These are phyloP conservation scores for Celastrina argiolus DNA, from an alignment of 2,888 invertebrate species.

Conservation along the genomic window DNA sequence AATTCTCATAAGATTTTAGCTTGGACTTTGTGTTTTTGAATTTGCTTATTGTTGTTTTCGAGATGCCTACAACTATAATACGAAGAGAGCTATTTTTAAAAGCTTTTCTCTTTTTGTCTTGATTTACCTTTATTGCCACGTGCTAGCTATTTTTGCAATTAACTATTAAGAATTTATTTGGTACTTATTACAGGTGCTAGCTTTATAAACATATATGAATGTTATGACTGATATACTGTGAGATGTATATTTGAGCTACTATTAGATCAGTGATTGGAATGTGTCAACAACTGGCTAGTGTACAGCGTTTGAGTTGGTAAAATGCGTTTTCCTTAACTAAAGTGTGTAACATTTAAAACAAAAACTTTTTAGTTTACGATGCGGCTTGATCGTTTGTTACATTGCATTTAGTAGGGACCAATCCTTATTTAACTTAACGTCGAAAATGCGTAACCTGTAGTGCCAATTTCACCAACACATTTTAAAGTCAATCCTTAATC, in stretches of 20 bases:
- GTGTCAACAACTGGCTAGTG: neutral
- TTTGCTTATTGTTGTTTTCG: neutral
- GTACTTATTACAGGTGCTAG: neutral
- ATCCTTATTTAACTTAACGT: neutral
- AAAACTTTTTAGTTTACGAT: constrained; percentile 29
- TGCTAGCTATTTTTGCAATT: neutral
- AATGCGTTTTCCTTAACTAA: neutral
- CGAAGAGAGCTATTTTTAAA: neutral
- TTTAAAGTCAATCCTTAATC: too few species aligned
- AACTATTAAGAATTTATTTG: neutral
- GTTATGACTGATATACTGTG: too few species aligned
- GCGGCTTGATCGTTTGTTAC: constrained; percentile 41
- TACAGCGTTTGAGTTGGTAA: neutral
- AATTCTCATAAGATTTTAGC: neutral
- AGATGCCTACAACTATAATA: neutral
- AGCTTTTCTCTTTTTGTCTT: neutral
- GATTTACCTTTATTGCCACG: neutral
- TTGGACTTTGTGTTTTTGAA: neutral
- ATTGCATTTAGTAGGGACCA: constrained; percentile 2
- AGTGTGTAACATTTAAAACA: neutral
- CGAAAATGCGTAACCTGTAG: too few species aligned
- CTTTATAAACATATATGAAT: neutral
- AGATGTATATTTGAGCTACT: too few species aligned
- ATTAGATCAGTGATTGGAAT: neutral
- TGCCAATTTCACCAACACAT: too few species aligned